These are phyloP conservation scores for Lepidocolaptes lacrymiger DNA, from an alignment of 2,797 vertebrate genomes.

Conservation along the genomic window DNA sequence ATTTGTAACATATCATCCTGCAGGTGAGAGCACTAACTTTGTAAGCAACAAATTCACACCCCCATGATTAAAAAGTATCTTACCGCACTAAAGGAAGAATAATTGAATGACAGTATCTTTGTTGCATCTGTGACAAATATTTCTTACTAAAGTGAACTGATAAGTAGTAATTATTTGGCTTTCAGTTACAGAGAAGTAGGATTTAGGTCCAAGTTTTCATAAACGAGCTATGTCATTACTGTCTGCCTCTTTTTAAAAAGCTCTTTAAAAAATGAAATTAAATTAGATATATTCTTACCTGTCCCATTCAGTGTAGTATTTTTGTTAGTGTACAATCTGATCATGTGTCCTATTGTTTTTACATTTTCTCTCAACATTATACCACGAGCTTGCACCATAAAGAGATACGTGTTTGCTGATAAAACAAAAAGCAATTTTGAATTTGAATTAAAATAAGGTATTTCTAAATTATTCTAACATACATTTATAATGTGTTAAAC, in stretches of 20 bases:
- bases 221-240: neutral
- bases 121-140: neutral
- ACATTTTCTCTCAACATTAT: constrained; percentile 97
- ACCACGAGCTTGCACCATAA: constrained; percentile 97
- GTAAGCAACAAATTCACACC: neutral
- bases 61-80: neutral
- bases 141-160: neutral
- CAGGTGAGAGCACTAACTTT: neutral
- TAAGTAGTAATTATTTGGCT: neutral
- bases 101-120: neutral
- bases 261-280: neutral
- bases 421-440: constrained; percentile 51
- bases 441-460: constrained; percentile 22
- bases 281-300: constrained; percentile 76
- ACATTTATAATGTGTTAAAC: neutral
- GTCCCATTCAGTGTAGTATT: constrained; percentile 93
- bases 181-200: neutral
- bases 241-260: neutral
- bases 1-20: neutral
- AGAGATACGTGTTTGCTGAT: constrained; percentile 95
- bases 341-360: constrained; percentile 94
- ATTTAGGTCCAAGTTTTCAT: neutral
- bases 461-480: constrained; percentile 8
- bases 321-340: constrained; percentile 95
- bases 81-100: neutral